Conservation (phyloP, 2,797 vertebrate genomes). For the Sarcophilus harrisii region DNA sequence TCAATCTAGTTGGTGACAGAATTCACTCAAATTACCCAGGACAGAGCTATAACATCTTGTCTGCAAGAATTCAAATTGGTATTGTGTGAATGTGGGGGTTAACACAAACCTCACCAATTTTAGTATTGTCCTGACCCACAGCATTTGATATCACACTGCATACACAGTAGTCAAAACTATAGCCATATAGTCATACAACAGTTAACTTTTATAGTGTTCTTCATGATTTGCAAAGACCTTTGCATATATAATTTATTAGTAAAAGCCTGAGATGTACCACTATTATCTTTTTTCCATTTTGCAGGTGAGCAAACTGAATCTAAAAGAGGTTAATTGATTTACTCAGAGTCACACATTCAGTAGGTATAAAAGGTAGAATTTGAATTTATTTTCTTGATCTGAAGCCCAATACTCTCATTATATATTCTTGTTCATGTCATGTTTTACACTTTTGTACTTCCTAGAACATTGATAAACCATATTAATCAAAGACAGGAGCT, state of each 20-base stretch:
- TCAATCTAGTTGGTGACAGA: background rate
- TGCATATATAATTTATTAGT: background rate
- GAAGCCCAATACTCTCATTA: background rate
- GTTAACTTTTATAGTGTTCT: background rate
- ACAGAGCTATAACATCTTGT: background rate
- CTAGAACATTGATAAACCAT: background rate
- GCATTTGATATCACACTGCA: background rate
- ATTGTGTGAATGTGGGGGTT: background rate
- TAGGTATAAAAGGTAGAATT: background rate
- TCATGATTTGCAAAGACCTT: background rate
- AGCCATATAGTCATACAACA: background rate
- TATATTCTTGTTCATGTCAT: background rate
- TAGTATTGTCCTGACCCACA: background rate
- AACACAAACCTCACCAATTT: background rate
- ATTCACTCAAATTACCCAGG: background rate
- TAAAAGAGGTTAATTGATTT: background rate
- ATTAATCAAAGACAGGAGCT: background rate
- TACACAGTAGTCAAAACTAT: background rate
- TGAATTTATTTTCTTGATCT: background rate
- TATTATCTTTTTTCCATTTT: background rate
- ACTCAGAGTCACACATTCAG: background rate
- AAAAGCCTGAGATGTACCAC: too few relatives aligned
- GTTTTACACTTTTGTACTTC: background rate
- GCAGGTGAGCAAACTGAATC: background rate
- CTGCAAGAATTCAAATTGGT: background rate